Base-by-base conservation (phyloP, 2,113 vertebrate genomes). In the Takifugu flavidus region DNA sequence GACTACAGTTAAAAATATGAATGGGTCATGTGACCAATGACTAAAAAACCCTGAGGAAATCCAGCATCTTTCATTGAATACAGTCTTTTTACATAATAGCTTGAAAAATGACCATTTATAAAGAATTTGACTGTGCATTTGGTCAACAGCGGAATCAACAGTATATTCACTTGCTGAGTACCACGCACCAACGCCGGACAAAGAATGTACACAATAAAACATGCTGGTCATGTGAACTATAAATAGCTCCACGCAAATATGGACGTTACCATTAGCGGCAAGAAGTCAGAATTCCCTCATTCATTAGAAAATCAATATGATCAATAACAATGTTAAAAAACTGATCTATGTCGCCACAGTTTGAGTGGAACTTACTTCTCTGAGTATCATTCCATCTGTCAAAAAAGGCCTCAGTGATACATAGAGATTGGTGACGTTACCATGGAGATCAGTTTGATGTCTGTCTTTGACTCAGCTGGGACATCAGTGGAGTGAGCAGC, bases 271-370 rank as follows among this genome's bases (percentile, higher is more conserved):
- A 15, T 14, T 29, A 39, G 20, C 25, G 59, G 12, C 34, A 58
- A 50, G 20, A 56, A 14, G 28, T 44, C 52, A 8, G 7, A 1
- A 57, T 43, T 29, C 53, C 31, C 59, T 25, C 11, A 20, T 39
- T 1, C 7, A 27, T 54, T 25, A 59, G 15, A 60, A 57, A 73
- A 67, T 61, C 68, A 74, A 62, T 75, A 65, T 65, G 70, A 73
- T 66, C 31, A 34, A 34, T 31, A 26, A 55, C 53, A 56, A 47
- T 42, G 25, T n/a, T 58, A 56, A 58, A 42, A 49, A 29, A 52
- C 58, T 45, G 42, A 67, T 56, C 60, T 68, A 62, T 49, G 72
- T 50, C 29, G 25, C 1, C 59, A 54, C 29, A 52, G 39, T 43
- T 20, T 20, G 20, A 20, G 0, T 20, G 25, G 56, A 0, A 43